Evolutionary conservation across 1,140 invertebrate genomes (phyloP).

Genomic region (Lithobius niger): DNA sequence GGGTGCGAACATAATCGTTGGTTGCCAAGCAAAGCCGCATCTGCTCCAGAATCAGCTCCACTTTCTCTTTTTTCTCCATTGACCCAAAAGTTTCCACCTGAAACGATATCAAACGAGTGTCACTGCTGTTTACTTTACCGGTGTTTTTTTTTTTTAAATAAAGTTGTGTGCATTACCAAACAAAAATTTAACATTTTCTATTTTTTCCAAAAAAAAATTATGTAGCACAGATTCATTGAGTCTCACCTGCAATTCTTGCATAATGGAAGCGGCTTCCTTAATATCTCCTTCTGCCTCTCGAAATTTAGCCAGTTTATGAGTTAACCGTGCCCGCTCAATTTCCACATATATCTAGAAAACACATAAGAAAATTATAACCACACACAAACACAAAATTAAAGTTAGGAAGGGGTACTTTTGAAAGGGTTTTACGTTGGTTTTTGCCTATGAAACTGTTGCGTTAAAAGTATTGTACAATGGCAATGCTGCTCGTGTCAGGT

Average conservation of each 20-base stretch:
- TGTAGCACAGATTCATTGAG: no score
- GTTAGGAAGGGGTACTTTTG: no score
- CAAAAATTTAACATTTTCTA: no score
- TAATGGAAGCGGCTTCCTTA: constrained; percentile 74
- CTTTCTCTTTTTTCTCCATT: constrained; percentile 95
- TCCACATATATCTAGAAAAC: constrained; percentile 85
- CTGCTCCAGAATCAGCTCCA: constrained; percentile 92
- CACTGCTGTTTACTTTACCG: no score
- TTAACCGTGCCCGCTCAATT: constrained; percentile 91
- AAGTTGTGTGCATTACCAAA: no score
- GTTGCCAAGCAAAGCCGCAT: constrained; percentile 94
- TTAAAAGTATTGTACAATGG: no score
- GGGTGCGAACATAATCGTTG: constrained; percentile 91
- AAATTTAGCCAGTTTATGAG: constrained; percentile 84
- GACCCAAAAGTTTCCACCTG: constrained; percentile 96
- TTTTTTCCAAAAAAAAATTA: not conserved
- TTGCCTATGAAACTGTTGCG: no score
- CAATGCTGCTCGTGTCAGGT: no score
- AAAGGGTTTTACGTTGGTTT: no score
- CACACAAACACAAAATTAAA: no score
- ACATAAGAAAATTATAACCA: not conserved
- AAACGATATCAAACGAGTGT: no score
- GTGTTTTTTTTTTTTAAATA: not conserved
- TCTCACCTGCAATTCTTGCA: constrained; percentile 92
- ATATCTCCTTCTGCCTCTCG: constrained; percentile 86